Conservation (phyloP, 2,888 invertebrate species). For the Erebia ligea region DNA sequence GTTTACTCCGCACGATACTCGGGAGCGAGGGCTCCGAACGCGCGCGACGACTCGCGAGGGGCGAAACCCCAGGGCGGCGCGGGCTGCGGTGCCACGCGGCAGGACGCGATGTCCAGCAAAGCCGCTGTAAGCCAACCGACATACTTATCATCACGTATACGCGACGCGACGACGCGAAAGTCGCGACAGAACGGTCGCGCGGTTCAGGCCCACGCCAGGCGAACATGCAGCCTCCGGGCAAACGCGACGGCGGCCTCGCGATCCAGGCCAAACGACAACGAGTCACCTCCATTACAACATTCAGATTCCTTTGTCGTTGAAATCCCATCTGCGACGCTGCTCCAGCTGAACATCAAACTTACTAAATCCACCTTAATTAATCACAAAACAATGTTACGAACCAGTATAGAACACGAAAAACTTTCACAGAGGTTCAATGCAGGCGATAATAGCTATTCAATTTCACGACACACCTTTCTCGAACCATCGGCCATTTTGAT, state of each 20-base stretch:
- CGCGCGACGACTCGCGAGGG: constrained; percentile 72
- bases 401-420: constrained; percentile 78
- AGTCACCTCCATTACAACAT: constrained; percentile 49
- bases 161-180: constrained; percentile 66
- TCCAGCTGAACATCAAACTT: constrained; percentile 69
- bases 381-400: constrained; percentile 82
- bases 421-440: constrained; percentile 78
- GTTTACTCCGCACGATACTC: constrained; percentile 58
- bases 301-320: constrained; percentile 47
- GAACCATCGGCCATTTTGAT: constrained; percentile 78
- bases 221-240: constrained; percentile 74
- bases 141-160: constrained; percentile 69
- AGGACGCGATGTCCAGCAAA: constrained; percentile 72
- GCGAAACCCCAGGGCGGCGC: constrained; percentile 53
- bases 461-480: constrained; percentile 77
- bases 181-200: constrained; percentile 59
- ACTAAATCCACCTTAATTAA: constrained; percentile 78
- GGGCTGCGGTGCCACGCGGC: constrained; percentile 68
- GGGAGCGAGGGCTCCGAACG: constrained; percentile 81
- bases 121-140: constrained; percentile 78
- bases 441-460: constrained; percentile 63
- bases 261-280: constrained; percentile 60
- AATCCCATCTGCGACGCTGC: constrained; percentile 45
- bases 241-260: constrained; percentile 74
- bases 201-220: constrained; percentile 71